Evolutionary conservation across 2,888 invertebrate genomes (phyloP), one percentile per base, ranked within the genome.

Genomic region (Apomyelois bistriatella): DNA sequence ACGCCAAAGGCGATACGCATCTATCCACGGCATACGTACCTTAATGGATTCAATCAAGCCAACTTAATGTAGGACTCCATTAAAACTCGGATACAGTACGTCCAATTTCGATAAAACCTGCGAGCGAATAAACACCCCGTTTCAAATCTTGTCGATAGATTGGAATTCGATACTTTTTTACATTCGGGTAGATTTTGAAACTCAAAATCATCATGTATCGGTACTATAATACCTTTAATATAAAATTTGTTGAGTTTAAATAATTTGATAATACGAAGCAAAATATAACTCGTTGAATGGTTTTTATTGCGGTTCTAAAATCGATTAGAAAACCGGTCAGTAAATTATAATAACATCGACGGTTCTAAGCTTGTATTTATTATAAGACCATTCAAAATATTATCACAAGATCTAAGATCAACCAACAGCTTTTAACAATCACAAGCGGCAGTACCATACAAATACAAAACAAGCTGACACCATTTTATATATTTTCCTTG

Each of bases 21-120:
- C 72, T 65, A 64, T 58, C 63, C 60, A 60, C 64, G 66, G 68
- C 74, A 68, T 73, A 78, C 76, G 71, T 71, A 69, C 72, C 68
- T 62, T 85, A 85, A 88, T 86, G 83, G 82, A 82, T 80, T 82
- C 77, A 71, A 83, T 82, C 74, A 75, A 74, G 71, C 61, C 57
- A 57, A 65, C 64, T 73, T 79, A 74, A 79, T 74, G 67, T 64
- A 61, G 55, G 55, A 61, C 60, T 68, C 73, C 72, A 76, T 77
- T 79, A 76, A 72, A 67, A 52, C 22, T 22, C 58, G 55, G 61
- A 61, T 49, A 57, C 53, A 48, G 43, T 48, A 22, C 42, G 35
- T 41, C 36, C 57, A 55, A 56, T 58, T 60, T 53, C 51, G 42
- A 37, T 49, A 37, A 42, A 28, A 46, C 35, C 42, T 40, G n/a